Evolutionary conservation across 2,113 vertebrate genomes (phyloP).

Genomic region (Plecturocebus donacophilus): DNA sequence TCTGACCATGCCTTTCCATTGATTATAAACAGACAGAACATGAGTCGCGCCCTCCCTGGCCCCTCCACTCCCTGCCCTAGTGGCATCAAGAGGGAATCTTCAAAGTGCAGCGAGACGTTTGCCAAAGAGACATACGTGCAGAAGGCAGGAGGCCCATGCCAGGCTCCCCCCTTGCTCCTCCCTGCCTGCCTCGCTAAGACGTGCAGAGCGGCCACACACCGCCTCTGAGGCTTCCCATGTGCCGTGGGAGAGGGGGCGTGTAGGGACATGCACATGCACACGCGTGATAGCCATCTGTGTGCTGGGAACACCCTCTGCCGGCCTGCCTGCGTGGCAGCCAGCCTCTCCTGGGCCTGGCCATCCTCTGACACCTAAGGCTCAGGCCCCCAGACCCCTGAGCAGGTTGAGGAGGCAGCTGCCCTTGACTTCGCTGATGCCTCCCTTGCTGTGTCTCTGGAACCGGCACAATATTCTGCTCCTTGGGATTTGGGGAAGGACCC

Average conservation of each 20-base stretch:
- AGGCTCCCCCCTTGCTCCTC: slow-evolving; percentile 52
- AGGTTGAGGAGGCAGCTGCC: neutral
- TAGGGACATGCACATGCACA: neutral
- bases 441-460: neutral
- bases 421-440: neutral
- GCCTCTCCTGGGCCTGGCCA: neutral
- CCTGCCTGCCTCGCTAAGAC: slow-evolving; percentile 44
- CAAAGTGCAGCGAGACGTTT: slow-evolving; percentile 60
- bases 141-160: slow-evolving; percentile 50
- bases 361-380: neutral
- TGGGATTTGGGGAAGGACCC: neutral
- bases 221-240: neutral
- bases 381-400: neutral
- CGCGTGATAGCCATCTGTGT: neutral
- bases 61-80: slow-evolving; percentile 40
- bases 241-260: neutral
- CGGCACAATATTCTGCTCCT: neutral
- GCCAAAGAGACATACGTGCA: slow-evolving; percentile 67
- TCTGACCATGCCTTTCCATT: slow-evolving; percentile 65
- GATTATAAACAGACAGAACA: slow-evolving; percentile 74
- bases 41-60: slow-evolving; percentile 46
- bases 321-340: neutral
- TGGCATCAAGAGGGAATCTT: slow-evolving; percentile 70
- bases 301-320: slow-evolving; percentile 17
- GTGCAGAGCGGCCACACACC: slow-evolving; percentile 49